Conservation (phyloP, 2,888 invertebrate genomes). For the Syrphus vitripennis region DNA sequence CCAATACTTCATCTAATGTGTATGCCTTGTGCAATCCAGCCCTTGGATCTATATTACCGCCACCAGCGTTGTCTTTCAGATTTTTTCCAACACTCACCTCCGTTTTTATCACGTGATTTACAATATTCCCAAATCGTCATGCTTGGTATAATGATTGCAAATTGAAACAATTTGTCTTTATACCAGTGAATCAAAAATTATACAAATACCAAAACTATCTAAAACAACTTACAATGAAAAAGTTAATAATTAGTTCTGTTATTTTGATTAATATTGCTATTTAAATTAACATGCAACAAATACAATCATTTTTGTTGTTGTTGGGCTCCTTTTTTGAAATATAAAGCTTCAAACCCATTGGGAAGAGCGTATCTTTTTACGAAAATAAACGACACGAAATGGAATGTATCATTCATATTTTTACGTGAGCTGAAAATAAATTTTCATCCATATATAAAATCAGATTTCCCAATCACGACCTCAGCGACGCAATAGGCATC, state of each 20-base stretch:
- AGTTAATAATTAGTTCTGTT: background rate
- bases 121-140: background rate
- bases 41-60: conserved; percentile 67
- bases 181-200: too few relatives aligned
- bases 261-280: background rate
- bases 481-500: conserved; percentile 8
- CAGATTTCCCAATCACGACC: conserved; percentile 27
- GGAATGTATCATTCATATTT: conserved; percentile 28
- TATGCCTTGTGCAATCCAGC: background rate
- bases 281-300: background rate
- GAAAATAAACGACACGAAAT: conserved; percentile 27
- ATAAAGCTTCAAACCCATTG: background rate
- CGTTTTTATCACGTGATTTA: background rate
- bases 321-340: too few relatives aligned
- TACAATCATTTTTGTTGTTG: background rate
- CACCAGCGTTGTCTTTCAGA: background rate
- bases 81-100: background rate
- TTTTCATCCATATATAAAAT: background rate
- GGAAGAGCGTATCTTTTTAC: conserved; percentile 9
- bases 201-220: background rate
- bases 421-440: conserved; percentile 4
- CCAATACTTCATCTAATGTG: background rate
- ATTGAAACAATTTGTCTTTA: too few relatives aligned
- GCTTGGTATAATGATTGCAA: too few relatives aligned
- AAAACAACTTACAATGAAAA: background rate